Conservation (phyloP, 2,888 invertebrate genomes). For the Agrochola lychnidis region DNA sequence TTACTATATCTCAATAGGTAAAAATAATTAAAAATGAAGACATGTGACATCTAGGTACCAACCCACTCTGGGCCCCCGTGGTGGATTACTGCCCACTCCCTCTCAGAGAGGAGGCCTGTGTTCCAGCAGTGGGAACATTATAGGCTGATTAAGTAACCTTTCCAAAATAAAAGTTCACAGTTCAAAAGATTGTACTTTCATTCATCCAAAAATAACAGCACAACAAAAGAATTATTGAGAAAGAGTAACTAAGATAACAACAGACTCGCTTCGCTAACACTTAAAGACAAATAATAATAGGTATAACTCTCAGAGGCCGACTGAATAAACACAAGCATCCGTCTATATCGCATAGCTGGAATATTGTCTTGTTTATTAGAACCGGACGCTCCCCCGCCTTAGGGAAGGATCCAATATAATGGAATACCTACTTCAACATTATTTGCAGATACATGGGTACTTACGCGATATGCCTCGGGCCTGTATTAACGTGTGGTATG, state of each 20-base stretch:
- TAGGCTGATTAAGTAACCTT: no score
- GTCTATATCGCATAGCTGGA: slow-evolving; percentile 75
- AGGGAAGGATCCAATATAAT: slow-evolving; percentile 90
- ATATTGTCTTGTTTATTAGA: slow-evolving; percentile 89
- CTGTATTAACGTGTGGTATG: slow-evolving; percentile 82
- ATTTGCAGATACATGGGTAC: slow-evolving; percentile 88
- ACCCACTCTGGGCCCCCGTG: no score
- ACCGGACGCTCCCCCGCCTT: slow-evolving; percentile 85
- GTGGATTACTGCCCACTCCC: no score
- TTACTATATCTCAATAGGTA: no score
- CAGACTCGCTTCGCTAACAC: slow-evolving; percentile 67
- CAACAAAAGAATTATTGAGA: slow-evolving; percentile 56
- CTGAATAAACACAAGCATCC: slow-evolving; percentile 80
- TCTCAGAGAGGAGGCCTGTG: no score
- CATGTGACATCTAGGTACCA: no score
- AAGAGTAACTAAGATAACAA: slow-evolving; percentile 68
- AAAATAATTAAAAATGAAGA: no score
- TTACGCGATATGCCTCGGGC: slow-evolving; percentile 84
- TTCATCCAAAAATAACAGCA: slow-evolving; percentile 37
- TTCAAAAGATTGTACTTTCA: slow-evolving; percentile 25
- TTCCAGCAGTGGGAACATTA: no score
- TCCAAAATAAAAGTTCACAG: slow-evolving; percentile 12
- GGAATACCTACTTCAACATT: slow-evolving; percentile 88
- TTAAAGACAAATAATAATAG: slow-evolving; percentile 72
- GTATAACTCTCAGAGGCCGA: slow-evolving; percentile 69